Evolutionary conservation across 2,888 invertebrate genomes (phyloP), one percentile per base, ranked within the genome.

Genomic region (Ceramica pisi): DNA sequence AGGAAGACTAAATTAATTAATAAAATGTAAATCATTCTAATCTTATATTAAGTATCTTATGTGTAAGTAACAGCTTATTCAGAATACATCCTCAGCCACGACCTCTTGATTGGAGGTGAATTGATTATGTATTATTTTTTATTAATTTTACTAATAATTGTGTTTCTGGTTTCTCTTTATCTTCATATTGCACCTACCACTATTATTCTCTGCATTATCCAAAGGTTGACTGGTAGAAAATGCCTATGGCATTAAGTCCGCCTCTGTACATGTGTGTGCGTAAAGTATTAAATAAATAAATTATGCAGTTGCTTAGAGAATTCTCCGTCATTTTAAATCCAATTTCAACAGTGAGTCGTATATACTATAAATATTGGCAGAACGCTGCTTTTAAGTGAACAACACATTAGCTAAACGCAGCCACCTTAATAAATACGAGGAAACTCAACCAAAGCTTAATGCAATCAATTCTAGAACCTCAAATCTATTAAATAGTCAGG

Each of bases 401-500:
- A 48, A 31, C 50, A 57, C 44, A 44, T 66, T 51, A 56, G 6
- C 19, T 55, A 63, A 69, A 41, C 26, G 48, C 62, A n/a, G 4
- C 6, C n/a, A 50, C 48, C 16, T 41, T 68, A 55, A 48, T 71
- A 53, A 62, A 69, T 41, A 57, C 41, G 4, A 65, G 35, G 60
- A 75, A 66, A 64, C 44, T 61, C n/a, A 60, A 65, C 21, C 38
- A 23, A 73, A 55, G 41, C 56, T 63, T 56, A 82, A 82, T 53
- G 57, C 60, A 46, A 62, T 62, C 26, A 61, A 53, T 68, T 69
- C 55, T 46, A 60, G 35, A 60, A 67, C 67, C 59, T 67, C n/a
- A 35, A 72, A 31, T 70, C 55, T 63, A 72, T 80, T 63, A 80
- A 73, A 71, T 76, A 80, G 75, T 80, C 66, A 75, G 21, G 41